Base-by-base conservation (phyloP, 2,113 vertebrate genomes). In the Gallinago media region DNA sequence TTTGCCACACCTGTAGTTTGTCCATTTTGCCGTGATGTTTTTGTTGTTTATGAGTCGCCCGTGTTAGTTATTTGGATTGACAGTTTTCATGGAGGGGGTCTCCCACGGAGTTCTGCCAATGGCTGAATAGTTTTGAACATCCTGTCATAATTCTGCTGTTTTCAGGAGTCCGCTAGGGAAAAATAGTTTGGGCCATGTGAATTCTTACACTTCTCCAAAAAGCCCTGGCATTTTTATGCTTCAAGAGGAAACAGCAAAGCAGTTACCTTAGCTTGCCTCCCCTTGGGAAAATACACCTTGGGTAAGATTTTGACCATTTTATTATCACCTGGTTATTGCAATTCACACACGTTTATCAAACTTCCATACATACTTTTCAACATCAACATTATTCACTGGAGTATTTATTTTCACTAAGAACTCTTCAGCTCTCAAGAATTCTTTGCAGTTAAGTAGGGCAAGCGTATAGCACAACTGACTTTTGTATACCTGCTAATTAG, bases 71-170 rank as follows among this genome's bases (percentile, higher is more conserved):
- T 50, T 87, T 67, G 23, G 25, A 38, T 70, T 80, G 13, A 19
- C 44, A 49, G 12, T 83, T 89, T 77, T 46, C 36, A 4, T 22
- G 17, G 6, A 9, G 3, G 19, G 25, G 4, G 16, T 84, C 49
- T 89, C 25, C 13, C 0, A 0, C 44, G 49, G 23, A 63, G 8
- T 59, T 85, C 47, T 71, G 31, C 17, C 7, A 12, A 12, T 29
- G 23, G 10, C 47, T 78, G 47, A 85, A 21, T 38, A 31, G 25
- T 89, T 94, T 75, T 72, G 61, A 87, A 29, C 22, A 55, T 38
- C 50, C 55, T 71, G 5, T 52, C 50, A 8, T 70, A 61, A 58
- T 32, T 3, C 12, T 77, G 36, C n/a, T 77, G 31, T 25, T 52
- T 87, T 75, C 11, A 18, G 27, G 29, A 63, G 23, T 75, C 22